Percentiles rank a stretch among this genome's conserved stretches.
Evolutionary conservation across 2,888 invertebrate genomes (phyloP).

Genomic region (Eumacrocentrus americanus): DNA sequence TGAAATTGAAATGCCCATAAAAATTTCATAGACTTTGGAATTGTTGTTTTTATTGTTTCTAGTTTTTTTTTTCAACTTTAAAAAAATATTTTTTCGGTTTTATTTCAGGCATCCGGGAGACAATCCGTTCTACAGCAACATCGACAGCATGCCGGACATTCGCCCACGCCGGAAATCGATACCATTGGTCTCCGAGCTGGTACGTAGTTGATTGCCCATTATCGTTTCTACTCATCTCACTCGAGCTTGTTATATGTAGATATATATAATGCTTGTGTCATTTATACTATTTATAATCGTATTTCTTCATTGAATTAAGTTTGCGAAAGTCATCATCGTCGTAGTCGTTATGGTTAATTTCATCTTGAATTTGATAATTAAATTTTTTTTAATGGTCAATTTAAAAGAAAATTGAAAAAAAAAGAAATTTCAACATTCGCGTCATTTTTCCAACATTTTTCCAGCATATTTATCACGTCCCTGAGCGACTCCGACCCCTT

Average conservation of each 20-base stretch:
- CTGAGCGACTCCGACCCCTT: background rate
- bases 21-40: no score
- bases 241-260: conserved; percentile 11
- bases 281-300: conserved; percentile 15
- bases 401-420: no score
- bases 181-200: conserved; percentile 98
- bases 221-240: conserved; percentile 35
- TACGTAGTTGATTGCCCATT: conserved; percentile 69
- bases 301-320: conserved; percentile 26
- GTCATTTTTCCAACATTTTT: background rate
- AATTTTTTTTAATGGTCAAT: no score
- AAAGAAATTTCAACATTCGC: no score
- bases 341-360: background rate
- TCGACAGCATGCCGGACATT: conserved; percentile 99
- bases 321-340: conserved; percentile 10
- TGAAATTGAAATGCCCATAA: no score
- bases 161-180: conserved; percentile 96
- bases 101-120: conserved; percentile 83
- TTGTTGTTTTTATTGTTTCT: background rate
- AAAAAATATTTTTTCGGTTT: conserved; percentile 18
- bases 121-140: conserved; percentile 99
- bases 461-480: background rate
- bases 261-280: conserved; percentile 16
- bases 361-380: background rate
- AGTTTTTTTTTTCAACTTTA: background rate